These are phyloP conservation scores for Hoplias malabaricus DNA, from an alignment of 2,113 vertebrate genomes.

Conservation along the genomic window DNA sequence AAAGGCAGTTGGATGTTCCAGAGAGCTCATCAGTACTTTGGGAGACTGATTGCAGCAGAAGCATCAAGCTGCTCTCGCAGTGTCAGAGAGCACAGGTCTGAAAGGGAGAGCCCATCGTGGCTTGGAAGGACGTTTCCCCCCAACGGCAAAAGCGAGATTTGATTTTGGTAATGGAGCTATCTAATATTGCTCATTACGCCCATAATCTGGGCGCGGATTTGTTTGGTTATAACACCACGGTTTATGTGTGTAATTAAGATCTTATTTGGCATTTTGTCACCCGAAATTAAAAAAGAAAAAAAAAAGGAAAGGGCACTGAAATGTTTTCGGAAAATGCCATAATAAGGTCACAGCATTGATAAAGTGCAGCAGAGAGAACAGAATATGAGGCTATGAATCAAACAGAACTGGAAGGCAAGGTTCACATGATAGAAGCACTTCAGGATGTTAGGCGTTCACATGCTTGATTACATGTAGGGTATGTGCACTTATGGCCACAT, in stretches of 20 bases:
- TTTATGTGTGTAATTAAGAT: conserved; percentile 46
- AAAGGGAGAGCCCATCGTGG: not conserved
- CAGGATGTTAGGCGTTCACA: not conserved
- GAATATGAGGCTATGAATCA: not conserved
- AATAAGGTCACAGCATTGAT: not conserved
- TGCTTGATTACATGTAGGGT: not conserved
- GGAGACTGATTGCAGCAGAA: conserved; percentile 28
- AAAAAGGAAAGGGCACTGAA: not conserved
- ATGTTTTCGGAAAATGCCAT: not conserved
- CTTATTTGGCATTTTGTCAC: conserved; percentile 45
- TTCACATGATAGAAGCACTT: not conserved
- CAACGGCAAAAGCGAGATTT: conserved; percentile 40
- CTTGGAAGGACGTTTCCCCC: conserved; percentile 31
- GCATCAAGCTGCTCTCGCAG: conserved; percentile 37
- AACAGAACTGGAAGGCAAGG: not conserved
- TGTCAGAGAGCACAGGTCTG: conserved; percentile 30
- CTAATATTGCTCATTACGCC: conserved; percentile 48
- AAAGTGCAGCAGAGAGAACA: not conserved
- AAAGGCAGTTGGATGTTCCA: conserved; percentile 35
- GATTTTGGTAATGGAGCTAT: conserved; percentile 51
- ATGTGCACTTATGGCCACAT: not conserved
- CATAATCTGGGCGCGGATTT: conserved; percentile 8
- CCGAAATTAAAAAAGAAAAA: conserved; percentile 14
- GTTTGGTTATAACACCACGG: conserved; percentile 31
- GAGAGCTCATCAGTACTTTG: conserved; percentile 38